phyloP scores from a whole-genome alignment of 2,888 invertebrate species.

The Campaea margaritaria region DNA sequence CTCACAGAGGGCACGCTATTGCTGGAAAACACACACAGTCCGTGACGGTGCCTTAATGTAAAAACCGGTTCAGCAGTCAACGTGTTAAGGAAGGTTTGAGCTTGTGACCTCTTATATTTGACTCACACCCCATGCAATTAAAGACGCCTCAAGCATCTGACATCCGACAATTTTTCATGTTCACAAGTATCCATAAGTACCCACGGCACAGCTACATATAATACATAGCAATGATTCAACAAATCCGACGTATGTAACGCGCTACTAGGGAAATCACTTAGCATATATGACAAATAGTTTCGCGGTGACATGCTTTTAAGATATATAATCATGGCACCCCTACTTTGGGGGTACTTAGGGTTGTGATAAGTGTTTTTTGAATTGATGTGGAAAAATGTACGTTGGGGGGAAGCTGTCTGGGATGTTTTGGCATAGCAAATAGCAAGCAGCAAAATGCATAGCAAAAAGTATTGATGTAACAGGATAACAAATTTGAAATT shows the following conservation, averaged over 20 bases:
- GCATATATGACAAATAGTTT: slow-evolving; percentile 81
- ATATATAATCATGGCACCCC: slow-evolving; percentile 48
- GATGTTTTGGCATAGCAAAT: slow-evolving; percentile 11
- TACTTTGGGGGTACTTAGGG: slow-evolving; percentile 23
- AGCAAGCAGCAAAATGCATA: no score
- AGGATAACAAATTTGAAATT: no score
- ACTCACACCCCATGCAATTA: background rate
- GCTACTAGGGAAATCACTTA: slow-evolving; percentile 80
- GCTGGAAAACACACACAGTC: no score
- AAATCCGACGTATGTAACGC: slow-evolving; percentile 50
- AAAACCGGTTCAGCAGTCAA: no score
- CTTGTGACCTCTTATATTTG: no score
- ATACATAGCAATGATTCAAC: slow-evolving; percentile 69
- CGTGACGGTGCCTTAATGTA: no score
- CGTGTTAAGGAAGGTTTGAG: no score
- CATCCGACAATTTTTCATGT: slow-evolving; percentile 17
- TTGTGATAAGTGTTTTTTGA: slow-evolving; percentile 35
- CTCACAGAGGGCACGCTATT: no score
- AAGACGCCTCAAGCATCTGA: slow-evolving; percentile 6
- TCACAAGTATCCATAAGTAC: slow-evolving; percentile 1
- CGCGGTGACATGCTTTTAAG: slow-evolving; percentile 78
- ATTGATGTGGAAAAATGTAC: slow-evolving; percentile 22
- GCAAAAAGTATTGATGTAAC: no score
- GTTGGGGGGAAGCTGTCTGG: background rate
- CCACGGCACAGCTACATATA: slow-evolving; percentile 28